These are phyloP conservation scores for Drosophila watanabei DNA, from an alignment of 1,140 invertebrate genomes.

Conservation along the genomic window DNA sequence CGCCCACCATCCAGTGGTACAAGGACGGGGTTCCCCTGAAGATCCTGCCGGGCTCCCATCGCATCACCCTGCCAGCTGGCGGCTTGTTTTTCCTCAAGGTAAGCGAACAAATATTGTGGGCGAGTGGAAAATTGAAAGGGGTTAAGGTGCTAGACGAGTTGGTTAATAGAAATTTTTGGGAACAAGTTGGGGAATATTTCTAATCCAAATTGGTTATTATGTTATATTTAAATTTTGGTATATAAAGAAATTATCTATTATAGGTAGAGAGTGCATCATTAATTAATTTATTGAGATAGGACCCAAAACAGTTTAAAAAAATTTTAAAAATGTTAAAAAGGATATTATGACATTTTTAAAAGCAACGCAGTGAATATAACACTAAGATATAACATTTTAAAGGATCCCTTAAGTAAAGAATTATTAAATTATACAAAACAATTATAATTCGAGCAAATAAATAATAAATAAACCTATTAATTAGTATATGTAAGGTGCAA, in stretches of 20 bases:
- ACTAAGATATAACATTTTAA: too few species aligned
- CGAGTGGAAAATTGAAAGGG: conserved; percentile 21
- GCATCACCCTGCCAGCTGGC: conserved; percentile 90
- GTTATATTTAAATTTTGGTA: background rate
- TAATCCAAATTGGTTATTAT: background rate
- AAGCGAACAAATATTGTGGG: conserved; percentile 64
- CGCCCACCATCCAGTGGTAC: conserved; percentile 91
- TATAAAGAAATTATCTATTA: background rate
- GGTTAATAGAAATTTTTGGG: background rate
- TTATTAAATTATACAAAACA: too few species aligned
- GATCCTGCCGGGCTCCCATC: conserved; percentile 88
- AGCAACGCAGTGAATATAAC: too few species aligned
- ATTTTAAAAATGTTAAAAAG: background rate
- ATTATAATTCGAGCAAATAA: too few species aligned
- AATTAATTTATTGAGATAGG: background rate
- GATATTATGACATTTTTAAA: background rate
- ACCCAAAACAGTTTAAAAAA: too few species aligned
- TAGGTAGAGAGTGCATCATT: background rate
- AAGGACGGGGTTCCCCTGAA: conserved; percentile 89
- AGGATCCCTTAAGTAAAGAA: too few species aligned
- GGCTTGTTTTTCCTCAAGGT: conserved; percentile 94
- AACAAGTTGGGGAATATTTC: background rate
- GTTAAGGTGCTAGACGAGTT: background rate
- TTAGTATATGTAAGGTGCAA: too few species aligned
- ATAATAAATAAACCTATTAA: too few species aligned